Percentiles rank a stretch among this genome's conserved stretches.
Conservation (phyloP, 2,113 vertebrate species). For the Vimba vimba region DNA sequence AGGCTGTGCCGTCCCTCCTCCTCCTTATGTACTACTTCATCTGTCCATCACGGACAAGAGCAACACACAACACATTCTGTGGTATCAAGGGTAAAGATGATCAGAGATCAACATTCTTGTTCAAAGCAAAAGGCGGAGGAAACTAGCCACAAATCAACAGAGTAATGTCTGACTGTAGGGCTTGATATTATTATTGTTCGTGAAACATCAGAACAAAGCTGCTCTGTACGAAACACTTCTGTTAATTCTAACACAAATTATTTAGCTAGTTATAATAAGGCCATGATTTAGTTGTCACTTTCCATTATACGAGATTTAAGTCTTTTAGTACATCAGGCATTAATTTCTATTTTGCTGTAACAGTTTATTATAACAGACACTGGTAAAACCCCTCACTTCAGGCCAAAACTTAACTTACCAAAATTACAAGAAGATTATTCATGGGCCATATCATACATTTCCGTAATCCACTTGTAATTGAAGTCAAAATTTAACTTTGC, state of each 20-base stretch:
- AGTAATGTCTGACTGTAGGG: not conserved
- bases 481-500: not conserved
- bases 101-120: not conserved
- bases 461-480: not conserved
- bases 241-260: not conserved
- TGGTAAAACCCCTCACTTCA: not conserved
- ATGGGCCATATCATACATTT: not conserved
- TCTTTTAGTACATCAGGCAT: not conserved
- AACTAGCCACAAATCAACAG: not conserved
- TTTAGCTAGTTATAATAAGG: not conserved
- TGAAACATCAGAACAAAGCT: not conserved
- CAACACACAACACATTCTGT: not conserved
- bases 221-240: not conserved
- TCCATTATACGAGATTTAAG: not conserved
- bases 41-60: not conserved
- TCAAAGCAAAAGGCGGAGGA: not conserved
- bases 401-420: not conserved
- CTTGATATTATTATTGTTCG: not conserved
- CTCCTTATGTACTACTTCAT: slow-evolving; percentile 23
- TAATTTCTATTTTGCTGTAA: not conserved
- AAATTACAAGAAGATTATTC: slow-evolving; percentile 5
- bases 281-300: not conserved
- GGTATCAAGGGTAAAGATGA: not conserved
- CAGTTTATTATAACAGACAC: not conserved
- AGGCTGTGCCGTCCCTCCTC: slow-evolving; percentile 30